These are phyloP conservation scores for Oplegnathus fasciatus DNA, from an alignment of 2,113 vertebrate species.

Conservation along the genomic window DNA sequence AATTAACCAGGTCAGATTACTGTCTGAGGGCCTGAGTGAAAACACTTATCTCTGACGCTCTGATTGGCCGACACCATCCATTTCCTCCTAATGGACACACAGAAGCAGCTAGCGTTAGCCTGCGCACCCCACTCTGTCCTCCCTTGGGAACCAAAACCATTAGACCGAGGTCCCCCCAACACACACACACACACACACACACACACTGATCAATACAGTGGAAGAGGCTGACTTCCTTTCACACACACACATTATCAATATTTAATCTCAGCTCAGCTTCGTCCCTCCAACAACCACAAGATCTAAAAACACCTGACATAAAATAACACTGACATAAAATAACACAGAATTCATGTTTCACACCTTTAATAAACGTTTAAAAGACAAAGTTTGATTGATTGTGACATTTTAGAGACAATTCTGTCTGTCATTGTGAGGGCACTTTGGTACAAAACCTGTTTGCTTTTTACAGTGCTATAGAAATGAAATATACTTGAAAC, in stretches of 20 bases:
- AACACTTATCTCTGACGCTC: neutral
- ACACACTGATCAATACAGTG: constrained; percentile 28
- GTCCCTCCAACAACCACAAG: neutral
- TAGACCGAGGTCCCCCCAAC: constrained; percentile 34
- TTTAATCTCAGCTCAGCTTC: constrained; percentile 39
- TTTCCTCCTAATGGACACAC: constrained; percentile 77
- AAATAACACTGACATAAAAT: too few relatives aligned
- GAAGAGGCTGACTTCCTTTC: constrained; percentile 21
- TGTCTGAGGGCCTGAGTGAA: constrained; percentile 55
- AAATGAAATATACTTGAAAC: too few relatives aligned
- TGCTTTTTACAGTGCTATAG: too few relatives aligned
- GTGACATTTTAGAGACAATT: too few relatives aligned
- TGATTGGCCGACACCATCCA: constrained; percentile 56
- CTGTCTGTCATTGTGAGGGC: too few relatives aligned
- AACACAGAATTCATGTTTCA: neutral
- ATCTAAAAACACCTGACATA: neutral
- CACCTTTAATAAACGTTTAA: neutral
- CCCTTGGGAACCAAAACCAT: constrained; percentile 65
- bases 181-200: constrained; percentile 12
- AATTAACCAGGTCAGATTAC: constrained; percentile 43
- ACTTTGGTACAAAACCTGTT: too few relatives aligned
- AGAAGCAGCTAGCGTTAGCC: constrained; percentile 33
- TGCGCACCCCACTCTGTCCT: constrained; percentile 36
- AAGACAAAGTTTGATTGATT: too few relatives aligned
- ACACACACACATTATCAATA: constrained; percentile 48